Base-by-base conservation (phyloP, 2,113 vertebrate genomes). In the Hiodon alosoides region DNA sequence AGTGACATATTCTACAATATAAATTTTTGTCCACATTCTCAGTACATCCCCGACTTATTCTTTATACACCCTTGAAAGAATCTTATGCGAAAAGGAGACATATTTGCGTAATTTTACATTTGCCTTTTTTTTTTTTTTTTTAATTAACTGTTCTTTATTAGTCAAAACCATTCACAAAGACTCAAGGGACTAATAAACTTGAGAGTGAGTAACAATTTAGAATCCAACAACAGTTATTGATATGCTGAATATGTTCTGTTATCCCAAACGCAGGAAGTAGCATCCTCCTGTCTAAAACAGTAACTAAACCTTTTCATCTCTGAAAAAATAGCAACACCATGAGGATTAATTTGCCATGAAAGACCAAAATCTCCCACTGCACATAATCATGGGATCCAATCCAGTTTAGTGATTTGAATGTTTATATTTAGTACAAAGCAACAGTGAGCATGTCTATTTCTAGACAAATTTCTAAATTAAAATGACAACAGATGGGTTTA, bases 241-340 rank as follows among this genome's bases (percentile, higher is more conserved):
- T 31, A 31, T 31, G 31, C 31, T 31, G n/a, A 51, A 16, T 51
- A 73, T 69, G 55, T 47, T 50, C 71, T 57, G 46, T 31, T 50
- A 6, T 14, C 52, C 54, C n/a, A 69, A 11, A 55, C 51, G 14
- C 72, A 73, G 72, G 53, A 46, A 61, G 72, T 54, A 62, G 31
- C 72, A 65, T 5, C 54, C 13, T 46, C 4, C 51, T 31, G 16
- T 65, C 50, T 73, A 31, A 64, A 73, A 73, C 60, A 73, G 72
- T 51, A 48, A 59, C 16, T 31, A 50, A 73, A 62, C 46, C 57
- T 59, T 31, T 60, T 59, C 69, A 3, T 59, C 59, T 58, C 70
- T 59, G 31, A 17, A 71, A 71, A 48, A 48, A 46, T 0, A 60
- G 57, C 31, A 71, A 47, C 16, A 59, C 48, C 46, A 17, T 8